Conservation (phyloP, 2,113 vertebrate species). For the Haliaeetus leucogaster region DNA sequence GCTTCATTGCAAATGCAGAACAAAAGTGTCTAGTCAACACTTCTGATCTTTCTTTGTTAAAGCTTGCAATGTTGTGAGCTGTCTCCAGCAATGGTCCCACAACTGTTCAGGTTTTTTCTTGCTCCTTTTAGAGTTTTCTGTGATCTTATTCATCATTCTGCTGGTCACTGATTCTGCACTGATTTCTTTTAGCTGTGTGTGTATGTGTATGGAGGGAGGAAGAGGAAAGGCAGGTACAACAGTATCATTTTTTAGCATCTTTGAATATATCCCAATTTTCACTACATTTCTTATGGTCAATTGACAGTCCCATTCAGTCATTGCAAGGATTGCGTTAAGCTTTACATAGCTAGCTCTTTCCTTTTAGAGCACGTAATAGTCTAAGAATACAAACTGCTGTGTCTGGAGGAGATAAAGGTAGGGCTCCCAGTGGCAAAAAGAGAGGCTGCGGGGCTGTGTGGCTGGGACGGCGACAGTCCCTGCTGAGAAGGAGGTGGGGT, state of each 20-base stretch:
- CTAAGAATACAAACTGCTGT: background rate
- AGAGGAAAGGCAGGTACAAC: background rate
- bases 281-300: background rate
- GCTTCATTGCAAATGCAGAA: slow-evolving; percentile 49
- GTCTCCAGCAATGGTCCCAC: background rate
- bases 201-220: background rate
- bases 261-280: background rate
- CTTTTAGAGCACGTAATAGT: background rate
- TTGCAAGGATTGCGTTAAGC: background rate
- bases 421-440: background rate
- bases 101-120: background rate
- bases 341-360: background rate
- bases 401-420: background rate
- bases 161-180: background rate
- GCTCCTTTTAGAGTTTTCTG: background rate
- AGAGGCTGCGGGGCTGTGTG: background rate
- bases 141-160: background rate
- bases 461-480: background rate
- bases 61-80: background rate
- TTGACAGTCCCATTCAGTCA: background rate
- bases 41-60: slow-evolving; percentile 59
- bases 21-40: slow-evolving; percentile 63
- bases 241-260: background rate
- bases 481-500: background rate
- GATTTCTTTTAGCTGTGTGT: background rate